These are phyloP conservation scores for Oreocharis arfaki DNA, from an alignment of 2,113 vertebrate species.

Conservation along the genomic window DNA sequence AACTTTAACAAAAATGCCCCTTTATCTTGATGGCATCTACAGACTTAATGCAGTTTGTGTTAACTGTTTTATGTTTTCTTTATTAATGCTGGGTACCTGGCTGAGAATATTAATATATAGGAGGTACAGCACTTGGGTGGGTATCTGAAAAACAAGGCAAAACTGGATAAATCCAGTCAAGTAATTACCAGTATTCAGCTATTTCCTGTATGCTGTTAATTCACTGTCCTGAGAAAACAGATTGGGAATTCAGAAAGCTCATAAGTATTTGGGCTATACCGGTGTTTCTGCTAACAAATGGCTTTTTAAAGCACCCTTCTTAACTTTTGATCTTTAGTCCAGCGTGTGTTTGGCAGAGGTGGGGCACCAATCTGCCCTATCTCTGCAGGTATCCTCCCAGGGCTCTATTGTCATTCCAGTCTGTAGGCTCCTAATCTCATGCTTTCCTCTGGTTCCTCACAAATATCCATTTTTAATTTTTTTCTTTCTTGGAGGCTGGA, in stretches of 20 bases:
- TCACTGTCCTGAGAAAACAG: neutral
- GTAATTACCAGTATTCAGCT: neutral
- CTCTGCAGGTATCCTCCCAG: neutral
- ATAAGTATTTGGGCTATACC: neutral
- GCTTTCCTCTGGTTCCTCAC: neutral
- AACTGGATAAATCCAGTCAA: neutral
- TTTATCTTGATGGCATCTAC: slow-evolving; percentile 61
- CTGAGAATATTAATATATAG: neutral
- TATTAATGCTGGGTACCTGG: slow-evolving; percentile 16
- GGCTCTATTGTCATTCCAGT: neutral
- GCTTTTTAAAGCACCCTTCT: neutral
- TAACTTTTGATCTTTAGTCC: neutral
- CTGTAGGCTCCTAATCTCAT: fast-evolving
- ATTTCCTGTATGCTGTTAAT: slow-evolving; percentile 18
- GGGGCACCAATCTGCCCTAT: neutral
- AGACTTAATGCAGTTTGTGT: neutral
- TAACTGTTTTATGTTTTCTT: slow-evolving; percentile 29
- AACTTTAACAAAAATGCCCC: slow-evolving; percentile 51
- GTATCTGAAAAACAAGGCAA: neutral
- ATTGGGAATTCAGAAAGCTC: neutral
- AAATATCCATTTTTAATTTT: neutral
- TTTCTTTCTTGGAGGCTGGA: neutral
- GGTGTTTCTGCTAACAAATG: neutral
- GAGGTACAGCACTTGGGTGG: neutral
- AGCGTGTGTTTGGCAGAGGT: neutral